Evolutionary conservation across 2,888 invertebrate species (phyloP).

Genomic region (Plemyria rubiginata): DNA sequence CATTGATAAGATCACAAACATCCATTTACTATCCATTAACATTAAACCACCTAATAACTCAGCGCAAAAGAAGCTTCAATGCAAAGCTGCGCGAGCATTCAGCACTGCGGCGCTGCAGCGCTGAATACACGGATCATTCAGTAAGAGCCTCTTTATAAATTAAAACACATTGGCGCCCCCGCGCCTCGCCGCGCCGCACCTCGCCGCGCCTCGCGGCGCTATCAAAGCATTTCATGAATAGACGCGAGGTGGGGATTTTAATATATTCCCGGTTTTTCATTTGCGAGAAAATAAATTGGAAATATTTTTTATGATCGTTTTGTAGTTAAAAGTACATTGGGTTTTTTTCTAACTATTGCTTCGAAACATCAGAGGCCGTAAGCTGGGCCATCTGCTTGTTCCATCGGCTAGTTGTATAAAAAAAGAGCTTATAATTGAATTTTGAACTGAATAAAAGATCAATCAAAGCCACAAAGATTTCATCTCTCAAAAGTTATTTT

Average conservation of each 20-base stretch:
- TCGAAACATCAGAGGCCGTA: no score
- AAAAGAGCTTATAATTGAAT: no score
- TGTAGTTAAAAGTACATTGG: no score
- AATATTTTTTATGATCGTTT: not conserved
- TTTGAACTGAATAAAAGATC: no score
- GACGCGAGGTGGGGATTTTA: slow-evolving; percentile 4
- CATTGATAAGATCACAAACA: slow-evolving; percentile 1
- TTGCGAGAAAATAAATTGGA: not conserved
- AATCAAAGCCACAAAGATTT: no score
- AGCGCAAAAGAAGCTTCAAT: slow-evolving; percentile 5
- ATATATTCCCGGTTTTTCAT: not conserved
- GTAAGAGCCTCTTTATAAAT: slow-evolving; percentile 46
- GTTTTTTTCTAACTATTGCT: no score
- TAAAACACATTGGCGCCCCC: slow-evolving; percentile 47
- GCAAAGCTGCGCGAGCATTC: not conserved
- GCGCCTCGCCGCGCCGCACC: no score
- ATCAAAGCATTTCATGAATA: slow-evolving; percentile 42
- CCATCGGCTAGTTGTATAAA: no score
- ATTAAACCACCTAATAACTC: slow-evolving; percentile 23
- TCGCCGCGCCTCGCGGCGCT: slow-evolving; percentile 28
- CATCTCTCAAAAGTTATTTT: no score
- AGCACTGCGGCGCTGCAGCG: not conserved
- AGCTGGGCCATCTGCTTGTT: no score
- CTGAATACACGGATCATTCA: slow-evolving; percentile 35
- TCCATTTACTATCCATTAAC: slow-evolving; percentile 19